Conservation (phyloP, 1,140 invertebrate species). For the Neuroterus valhalla region DNA sequence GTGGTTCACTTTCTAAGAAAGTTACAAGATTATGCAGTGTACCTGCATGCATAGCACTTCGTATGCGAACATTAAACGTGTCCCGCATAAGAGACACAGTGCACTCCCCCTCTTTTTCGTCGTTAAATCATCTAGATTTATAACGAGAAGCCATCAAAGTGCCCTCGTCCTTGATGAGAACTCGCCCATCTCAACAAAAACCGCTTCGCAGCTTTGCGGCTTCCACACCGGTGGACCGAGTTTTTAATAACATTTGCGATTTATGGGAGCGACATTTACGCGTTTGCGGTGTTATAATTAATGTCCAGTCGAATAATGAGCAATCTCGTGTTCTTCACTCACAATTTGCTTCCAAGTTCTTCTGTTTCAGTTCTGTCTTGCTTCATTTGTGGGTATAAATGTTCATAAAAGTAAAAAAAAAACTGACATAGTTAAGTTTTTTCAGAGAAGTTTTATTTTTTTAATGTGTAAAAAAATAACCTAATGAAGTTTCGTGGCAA, state of each 20-base stretch:
- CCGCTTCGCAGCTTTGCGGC: constrained; percentile 36
- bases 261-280: constrained; percentile 26
- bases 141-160: constrained; percentile 54
- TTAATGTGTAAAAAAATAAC: no score
- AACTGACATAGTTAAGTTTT: constrained; percentile 2
- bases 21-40: constrained; percentile 39
- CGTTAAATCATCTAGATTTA: constrained; percentile 52
- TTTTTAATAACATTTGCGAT: constrained; percentile 28
- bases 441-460: neutral
- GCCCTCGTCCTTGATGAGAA: constrained; percentile 50
- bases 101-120: constrained; percentile 35
- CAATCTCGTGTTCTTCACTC: constrained; percentile 20
- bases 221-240: constrained; percentile 41
- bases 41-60: constrained; percentile 33
- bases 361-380: neutral
- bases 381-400: neutral
- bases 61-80: constrained; percentile 50
- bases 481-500: no score
- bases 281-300: constrained; percentile 27
- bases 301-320: constrained; percentile 22
- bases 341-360: constrained; percentile 1
- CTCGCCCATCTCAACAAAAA: constrained; percentile 46
- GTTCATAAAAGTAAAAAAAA: neutral
- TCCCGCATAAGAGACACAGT: constrained; percentile 49
- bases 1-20: constrained; percentile 16